These are phyloP conservation scores for Cyprinodon variegatus DNA, from an alignment of 2,113 vertebrate genomes.

Conservation along the genomic window DNA sequence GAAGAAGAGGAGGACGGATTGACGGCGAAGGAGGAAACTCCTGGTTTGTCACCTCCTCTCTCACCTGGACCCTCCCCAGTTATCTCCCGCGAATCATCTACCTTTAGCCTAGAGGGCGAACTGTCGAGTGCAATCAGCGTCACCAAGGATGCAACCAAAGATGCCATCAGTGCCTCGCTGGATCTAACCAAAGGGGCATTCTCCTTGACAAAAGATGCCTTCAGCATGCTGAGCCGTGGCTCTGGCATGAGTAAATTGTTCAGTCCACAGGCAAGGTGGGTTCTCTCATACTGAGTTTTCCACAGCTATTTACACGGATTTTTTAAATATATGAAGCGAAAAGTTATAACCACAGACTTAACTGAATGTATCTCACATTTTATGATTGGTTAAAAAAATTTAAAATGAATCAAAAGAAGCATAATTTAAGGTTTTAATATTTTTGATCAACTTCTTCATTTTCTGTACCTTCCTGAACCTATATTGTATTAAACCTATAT, in stretches of 20 bases:
- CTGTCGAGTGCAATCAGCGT: slow-evolving; percentile 87
- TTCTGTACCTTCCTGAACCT: too few species aligned
- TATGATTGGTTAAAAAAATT: not conserved
- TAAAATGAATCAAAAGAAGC: not conserved
- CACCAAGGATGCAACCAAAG: slow-evolving; percentile 93
- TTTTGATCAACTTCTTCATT: too few species aligned
- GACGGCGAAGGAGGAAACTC: slow-evolving; percentile 29
- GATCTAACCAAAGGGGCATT: slow-evolving; percentile 95
- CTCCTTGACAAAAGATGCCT: slow-evolving; percentile 91
- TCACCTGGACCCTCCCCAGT: slow-evolving; percentile 55
- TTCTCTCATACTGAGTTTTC: slow-evolving; percentile 23
- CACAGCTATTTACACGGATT: not conserved
- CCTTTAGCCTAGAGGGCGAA: slow-evolving; percentile 88
- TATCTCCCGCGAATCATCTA: slow-evolving; percentile 72
- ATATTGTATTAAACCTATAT: too few species aligned
- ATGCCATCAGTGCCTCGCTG: slow-evolving; percentile 89
- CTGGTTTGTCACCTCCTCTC: slow-evolving; percentile 53
- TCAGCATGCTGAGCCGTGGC: slow-evolving; percentile 88
- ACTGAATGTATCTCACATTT: not conserved
- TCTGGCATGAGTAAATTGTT: slow-evolving; percentile 92
- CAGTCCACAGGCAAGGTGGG: slow-evolving; percentile 83
- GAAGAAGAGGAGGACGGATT: slow-evolving; percentile 59
- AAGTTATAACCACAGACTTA: not conserved
- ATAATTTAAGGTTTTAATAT: not conserved
- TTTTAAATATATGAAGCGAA: not conserved